Percentiles rank a stretch among this genome's conserved stretches.
Evolutionary conservation across 2,797 vertebrate species (phyloP).

Genomic region (Sarcophilus harrisii): DNA sequence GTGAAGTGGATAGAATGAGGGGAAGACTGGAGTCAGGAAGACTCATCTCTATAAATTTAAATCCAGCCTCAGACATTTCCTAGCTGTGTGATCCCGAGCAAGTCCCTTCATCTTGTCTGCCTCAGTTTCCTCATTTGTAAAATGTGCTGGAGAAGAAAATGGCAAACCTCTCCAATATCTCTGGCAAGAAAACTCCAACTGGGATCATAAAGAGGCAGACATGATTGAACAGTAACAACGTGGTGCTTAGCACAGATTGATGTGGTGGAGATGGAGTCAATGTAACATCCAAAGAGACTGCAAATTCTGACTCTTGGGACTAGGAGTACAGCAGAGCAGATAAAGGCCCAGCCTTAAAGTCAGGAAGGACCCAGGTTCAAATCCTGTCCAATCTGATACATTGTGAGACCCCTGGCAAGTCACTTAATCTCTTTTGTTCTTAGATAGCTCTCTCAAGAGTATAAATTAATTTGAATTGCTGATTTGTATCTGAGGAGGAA

Average conservation of each 20-base stretch:
- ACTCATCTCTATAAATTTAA: too few relatives aligned
- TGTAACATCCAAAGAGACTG: too few relatives aligned
- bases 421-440: not conserved
- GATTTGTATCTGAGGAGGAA: not conserved
- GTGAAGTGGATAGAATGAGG: too few relatives aligned
- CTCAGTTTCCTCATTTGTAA: not conserved
- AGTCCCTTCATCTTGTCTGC: not conserved
- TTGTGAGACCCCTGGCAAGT: not conserved
- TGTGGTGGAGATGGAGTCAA: not conserved
- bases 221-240: not conserved
- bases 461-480: not conserved
- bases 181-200: not conserved
- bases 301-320: not conserved
- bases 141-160: not conserved
- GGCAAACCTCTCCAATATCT: not conserved
- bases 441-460: not conserved
- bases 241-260: not conserved
- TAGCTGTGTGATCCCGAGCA: too few relatives aligned
- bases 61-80: too few relatives aligned
- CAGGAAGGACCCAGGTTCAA: not conserved
- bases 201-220: not conserved
- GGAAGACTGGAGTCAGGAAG: too few relatives aligned
- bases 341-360: not conserved
- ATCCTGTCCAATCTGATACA: not conserved
- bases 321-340: not conserved